Base-by-base conservation (phyloP, 1,140 invertebrate genomes). In the Drosophila sulfurigaster region DNA sequence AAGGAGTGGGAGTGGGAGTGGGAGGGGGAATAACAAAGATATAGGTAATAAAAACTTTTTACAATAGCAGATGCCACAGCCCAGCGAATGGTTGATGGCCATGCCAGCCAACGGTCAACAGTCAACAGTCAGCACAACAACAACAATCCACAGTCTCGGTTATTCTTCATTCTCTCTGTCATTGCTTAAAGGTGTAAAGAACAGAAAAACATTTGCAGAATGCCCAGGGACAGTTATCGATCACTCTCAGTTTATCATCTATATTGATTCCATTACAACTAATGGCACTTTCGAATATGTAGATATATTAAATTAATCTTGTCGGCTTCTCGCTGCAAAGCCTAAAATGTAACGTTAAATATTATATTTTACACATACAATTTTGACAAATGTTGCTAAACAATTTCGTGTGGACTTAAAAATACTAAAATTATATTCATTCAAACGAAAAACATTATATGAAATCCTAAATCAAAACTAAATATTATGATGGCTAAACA, bases 41-140 rank as follows among this genome's bases (percentile, higher is more conserved):
- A 86, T 82, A 45, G 83, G 83, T 63, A 87, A 88, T 88, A 87
- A 87, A 87, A 87, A 87, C 66, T 78, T 77, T 82, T 77, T 77
- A 74, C 60, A 79, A 69, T 52, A 52, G 69, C 76, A 74, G 78
- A 77, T 67, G 76, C 46, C 75, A 66, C 75, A 66, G 65, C 62
- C 57, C 56, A 25, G 3, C 6, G 7, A 49, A 48, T 35, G 46
- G 8, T 49, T 51, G 48, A 64, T 52, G 35, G 20, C 35, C 35
- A 58, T 25, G 45, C 15, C 60, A 32, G 20, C 32, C 62, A 64
- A 51, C n/a, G 28, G 35, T 48, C 48, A 62, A 62, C 15, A 25
- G 38, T 11, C 54, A 45, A 62, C 15, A 32, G 38, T 11, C 54
- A 45, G 10, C 30, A 30, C 35, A 38, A 11, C 38, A 69, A 62